Percentiles rank a stretch among this genome's conserved stretches.
Evolutionary conservation across 2,113 vertebrate genomes (phyloP).

Genomic region (Orcinus orca): DNA sequence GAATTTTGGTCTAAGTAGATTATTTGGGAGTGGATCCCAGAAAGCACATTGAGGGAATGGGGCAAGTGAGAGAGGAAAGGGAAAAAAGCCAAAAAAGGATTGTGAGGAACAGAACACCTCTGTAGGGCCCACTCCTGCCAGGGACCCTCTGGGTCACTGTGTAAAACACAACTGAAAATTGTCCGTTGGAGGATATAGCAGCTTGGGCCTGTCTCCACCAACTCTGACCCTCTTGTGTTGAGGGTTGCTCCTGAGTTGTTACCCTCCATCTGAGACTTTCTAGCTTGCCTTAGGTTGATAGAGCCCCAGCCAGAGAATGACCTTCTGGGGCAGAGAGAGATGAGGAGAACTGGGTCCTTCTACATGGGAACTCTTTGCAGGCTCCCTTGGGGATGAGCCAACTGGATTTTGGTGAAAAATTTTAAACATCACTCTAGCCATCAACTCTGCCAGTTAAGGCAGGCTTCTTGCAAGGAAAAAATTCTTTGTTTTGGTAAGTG

Average conservation of each 20-base stretch:
- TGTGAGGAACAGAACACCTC: not conserved
- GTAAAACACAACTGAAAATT: not conserved
- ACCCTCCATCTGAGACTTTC: not conserved
- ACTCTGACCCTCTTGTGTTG: not conserved
- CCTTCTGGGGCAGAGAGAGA: not conserved
- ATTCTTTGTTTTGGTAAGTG: not conserved
- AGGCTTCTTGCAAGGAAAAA: not conserved
- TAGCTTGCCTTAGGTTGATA: not conserved
- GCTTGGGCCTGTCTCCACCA: not conserved
- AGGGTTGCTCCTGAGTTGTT: not conserved
- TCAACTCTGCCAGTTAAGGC: not conserved
- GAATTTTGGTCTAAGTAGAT: not conserved
- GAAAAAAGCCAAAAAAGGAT: not conserved
- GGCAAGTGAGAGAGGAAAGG: not conserved
- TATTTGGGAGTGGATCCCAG: not conserved
- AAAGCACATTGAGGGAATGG: not conserved
- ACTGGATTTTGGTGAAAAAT: not conserved
- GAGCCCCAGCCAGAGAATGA: not conserved
- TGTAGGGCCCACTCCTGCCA: not conserved
- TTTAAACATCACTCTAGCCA: not conserved
- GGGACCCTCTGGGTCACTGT: not conserved
- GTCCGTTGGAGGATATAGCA: not conserved
- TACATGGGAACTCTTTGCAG: not conserved
- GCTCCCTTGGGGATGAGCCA: not conserved
- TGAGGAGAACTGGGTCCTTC: not conserved